Evolutionary conservation across 1,140 invertebrate genomes (phyloP).

Genomic region (Bactericera cockerelli): DNA sequence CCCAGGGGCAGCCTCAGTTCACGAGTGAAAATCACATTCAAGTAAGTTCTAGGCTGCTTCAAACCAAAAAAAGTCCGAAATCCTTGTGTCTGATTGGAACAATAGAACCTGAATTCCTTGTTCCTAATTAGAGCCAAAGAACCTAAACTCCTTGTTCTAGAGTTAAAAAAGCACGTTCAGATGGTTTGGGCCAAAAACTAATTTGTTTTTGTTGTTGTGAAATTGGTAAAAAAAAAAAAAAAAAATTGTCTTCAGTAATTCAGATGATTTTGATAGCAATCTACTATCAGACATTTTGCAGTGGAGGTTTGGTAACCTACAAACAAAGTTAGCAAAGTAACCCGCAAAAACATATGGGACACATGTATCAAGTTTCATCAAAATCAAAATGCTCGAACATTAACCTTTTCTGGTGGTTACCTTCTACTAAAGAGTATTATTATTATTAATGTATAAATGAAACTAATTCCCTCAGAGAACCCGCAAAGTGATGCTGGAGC

Average conservation of each 20-base stretch:
- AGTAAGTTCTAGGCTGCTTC: slow-evolving; percentile 31
- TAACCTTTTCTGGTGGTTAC: no score
- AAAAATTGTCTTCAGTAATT: no score
- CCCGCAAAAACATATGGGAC: no score
- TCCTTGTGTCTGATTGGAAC: not conserved
- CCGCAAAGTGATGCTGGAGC: slow-evolving; percentile 83
- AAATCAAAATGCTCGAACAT: no score
- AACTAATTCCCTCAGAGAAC: no score
- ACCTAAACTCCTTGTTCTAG: not conserved
- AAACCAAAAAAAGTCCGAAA: not conserved
- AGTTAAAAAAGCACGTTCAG: not conserved
- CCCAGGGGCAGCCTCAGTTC: slow-evolving; percentile 88
- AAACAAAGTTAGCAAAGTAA: no score
- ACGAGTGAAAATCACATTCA: slow-evolving; percentile 87
- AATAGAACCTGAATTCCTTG: not conserved
- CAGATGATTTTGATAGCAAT: no score
- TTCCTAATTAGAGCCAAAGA: not conserved
- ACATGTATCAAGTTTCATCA: no score
- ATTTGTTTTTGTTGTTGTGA: not conserved
- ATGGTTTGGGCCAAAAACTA: not conserved
- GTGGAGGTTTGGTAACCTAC: no score
- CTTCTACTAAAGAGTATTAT: no score
- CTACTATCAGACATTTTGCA: no score
- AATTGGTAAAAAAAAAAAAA: not conserved
- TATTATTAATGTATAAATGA: no score